Base-by-base conservation (phyloP, 1,140 invertebrate genomes). In the Nasonia longicornis region DNA sequence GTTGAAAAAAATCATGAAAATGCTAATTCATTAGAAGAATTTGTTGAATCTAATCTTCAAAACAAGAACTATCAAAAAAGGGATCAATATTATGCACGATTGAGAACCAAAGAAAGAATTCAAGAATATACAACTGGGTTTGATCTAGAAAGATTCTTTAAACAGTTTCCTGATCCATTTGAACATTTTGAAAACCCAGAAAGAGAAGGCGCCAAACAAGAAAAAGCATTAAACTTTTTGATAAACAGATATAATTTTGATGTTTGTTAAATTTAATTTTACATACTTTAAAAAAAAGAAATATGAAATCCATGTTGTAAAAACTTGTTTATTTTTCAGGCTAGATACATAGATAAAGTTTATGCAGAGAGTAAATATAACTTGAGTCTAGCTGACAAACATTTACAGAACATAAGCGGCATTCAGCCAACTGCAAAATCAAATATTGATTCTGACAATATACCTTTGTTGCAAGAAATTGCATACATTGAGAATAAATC, bases 141-240 rank as follows among this genome's bases (percentile, higher is more conserved):
- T 76, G 82, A 91, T 45, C 85, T 93, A 6, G 85, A 90, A 58
- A 88, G 92, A 22, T 94, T 94, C 85, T 79, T 94, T 3, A 85
- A 91, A 58, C 87, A 91, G 26, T 92, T 93, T 87, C 91, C 93
- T 29, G 88, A 93, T 82, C 93, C 93, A 14, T 84, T 91, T 71
- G 83, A 85, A 22, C 87, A 91, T 77, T 94, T 93, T 85, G 84
- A 86, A 74, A 84, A 93, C 86, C 82, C 82, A 14, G 87, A 87
- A 0, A 89, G 91, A 83, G 78, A 85, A 26, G 87, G 89, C 76
- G 86, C 84, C 71, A 66, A 71, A 3, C 82, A 84, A 31, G 20
- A 84, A 0, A 85, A 87, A 6, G 86, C 86, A 29, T 64, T 86
- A 12, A 86, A 85, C n/a, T 91, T 91, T 81, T 83, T 92, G 0